Percentiles rank a stretch among this genome's conserved stretches.
These are phyloP conservation scores for Pholis gunnellus DNA, from an alignment of 2,113 vertebrate genomes.

Conservation along the genomic window DNA sequence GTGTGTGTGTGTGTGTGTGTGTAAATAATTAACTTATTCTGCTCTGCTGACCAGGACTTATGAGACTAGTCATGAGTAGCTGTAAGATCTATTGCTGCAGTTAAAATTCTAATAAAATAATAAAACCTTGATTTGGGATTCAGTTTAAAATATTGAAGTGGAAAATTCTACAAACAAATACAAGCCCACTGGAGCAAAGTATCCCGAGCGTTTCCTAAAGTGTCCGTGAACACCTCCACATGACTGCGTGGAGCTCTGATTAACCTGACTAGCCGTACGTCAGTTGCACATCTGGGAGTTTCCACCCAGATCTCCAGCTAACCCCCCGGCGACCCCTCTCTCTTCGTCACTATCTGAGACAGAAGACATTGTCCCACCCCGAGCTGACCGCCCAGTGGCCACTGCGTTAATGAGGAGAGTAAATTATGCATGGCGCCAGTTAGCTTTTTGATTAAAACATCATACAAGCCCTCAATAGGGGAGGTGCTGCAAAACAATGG, in stretches of 20 bases:
- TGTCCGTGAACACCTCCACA: not conserved
- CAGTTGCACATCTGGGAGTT: slow-evolving; percentile 68
- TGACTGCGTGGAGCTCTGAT: not conserved
- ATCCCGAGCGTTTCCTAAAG: not conserved
- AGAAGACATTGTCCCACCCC: slow-evolving; percentile 76
- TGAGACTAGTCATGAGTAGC: slow-evolving; percentile 88
- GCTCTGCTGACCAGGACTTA: slow-evolving; percentile 94
- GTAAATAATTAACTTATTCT: slow-evolving; percentile 99
- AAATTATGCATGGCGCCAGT: slow-evolving; percentile 89
- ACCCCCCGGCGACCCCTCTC: slow-evolving; percentile 72
- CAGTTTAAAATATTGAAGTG: not conserved
- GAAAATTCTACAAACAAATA: not conserved
- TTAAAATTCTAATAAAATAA: slow-evolving; percentile 65
- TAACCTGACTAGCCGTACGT: slow-evolving; percentile 8
- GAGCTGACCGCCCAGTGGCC: slow-evolving; percentile 78
- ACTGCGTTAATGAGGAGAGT: slow-evolving; percentile 81
- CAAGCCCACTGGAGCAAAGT: not conserved
- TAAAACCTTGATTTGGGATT: slow-evolving; percentile 1
- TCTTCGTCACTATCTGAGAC: slow-evolving; percentile 67
- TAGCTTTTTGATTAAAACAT: slow-evolving; percentile 99
- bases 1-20: slow-evolving; percentile 88
- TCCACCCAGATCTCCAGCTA: slow-evolving; percentile 52
- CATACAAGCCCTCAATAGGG: slow-evolving; percentile 89
- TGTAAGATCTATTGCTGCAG: slow-evolving; percentile 88
- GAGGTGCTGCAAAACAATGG: slow-evolving; percentile 94